A percentile compares a stretch with the other conserved stretches of the same genome.
These are phyloP conservation scores for Octopus sinensis DNA, from an alignment of 1,140 invertebrate genomes.

Conservation along the genomic window DNA sequence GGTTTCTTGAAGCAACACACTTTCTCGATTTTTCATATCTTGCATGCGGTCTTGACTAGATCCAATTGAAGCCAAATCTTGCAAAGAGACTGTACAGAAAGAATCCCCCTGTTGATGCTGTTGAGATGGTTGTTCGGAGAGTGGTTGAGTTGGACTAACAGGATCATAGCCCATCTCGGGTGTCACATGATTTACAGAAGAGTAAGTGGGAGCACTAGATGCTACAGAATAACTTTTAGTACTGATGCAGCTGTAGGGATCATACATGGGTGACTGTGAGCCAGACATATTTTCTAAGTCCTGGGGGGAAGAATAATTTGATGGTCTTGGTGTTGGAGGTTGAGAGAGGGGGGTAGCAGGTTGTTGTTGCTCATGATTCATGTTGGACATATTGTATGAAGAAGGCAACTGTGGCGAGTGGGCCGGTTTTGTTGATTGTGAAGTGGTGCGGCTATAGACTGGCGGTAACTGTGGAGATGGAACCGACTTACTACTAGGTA, in stretches of 20 bases:
- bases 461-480: constrained; percentile 17
- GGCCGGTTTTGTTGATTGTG: constrained; percentile 24
- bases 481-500: constrained; percentile 15
- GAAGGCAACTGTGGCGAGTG: constrained; percentile 15
- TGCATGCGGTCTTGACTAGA: constrained; percentile 17
- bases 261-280: constrained; percentile 29
- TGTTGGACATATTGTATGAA: constrained; percentile 21
- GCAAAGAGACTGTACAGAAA: constrained; percentile 33
- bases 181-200: constrained; percentile 23
- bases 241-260: constrained; percentile 23
- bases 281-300: constrained; percentile 27
- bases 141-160: constrained; percentile 43
- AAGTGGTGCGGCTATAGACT: constrained; percentile 18
- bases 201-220: constrained; percentile 20
- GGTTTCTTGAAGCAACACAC: constrained; percentile 10
- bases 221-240: constrained; percentile 17
- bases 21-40: constrained; percentile 8
- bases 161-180: constrained; percentile 46
- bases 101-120: constrained; percentile 34
- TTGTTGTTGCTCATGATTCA: constrained; percentile 12
- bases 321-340: constrained; percentile 20
- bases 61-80: constrained; percentile 36
- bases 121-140: constrained; percentile 23
- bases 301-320: constrained; percentile 24
- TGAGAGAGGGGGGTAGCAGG: constrained; percentile 18